Evolutionary conservation across 2,797 vertebrate species (phyloP), one percentile per base, ranked within the genome.

Genomic region (Sebastiscus albofasciatus): DNA sequence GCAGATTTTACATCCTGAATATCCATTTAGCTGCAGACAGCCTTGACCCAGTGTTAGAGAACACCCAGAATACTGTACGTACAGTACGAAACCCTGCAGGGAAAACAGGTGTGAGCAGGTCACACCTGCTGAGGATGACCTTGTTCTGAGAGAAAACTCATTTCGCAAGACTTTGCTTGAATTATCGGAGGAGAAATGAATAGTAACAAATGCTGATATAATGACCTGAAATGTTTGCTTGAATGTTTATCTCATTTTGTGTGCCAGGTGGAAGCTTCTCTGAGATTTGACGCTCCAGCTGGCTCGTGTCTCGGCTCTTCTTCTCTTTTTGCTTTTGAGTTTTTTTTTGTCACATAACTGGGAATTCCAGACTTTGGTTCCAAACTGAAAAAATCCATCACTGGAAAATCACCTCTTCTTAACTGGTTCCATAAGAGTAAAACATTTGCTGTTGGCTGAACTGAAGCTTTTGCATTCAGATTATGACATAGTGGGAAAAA

Each of bases 21-120:
- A 77, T 80, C 80, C 59, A 75, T 84, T 67, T 46, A 39, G 42
- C 81, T 85, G 76, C 85, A 83, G 74, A 49, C 80, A 77, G 84
- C 71, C 59, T 73, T 42, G 64, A 84, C 67, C 87, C 74, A 62
- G 56, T 1, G 69, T 42, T 8, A 6, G 26, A 80, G 69, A 42
- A 62, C 67, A 59, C 6, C 27, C 72, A 67, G 55, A 66, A 61
- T 8, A 42, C 75, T 54, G 67, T 55, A 59, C 1, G 22, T 20
- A 65, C 71, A 61, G 34, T 0, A 16, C 24, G 34, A 2, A 68
- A 59, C 7, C 12, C 73, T 81, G 75, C 74, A 77, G 76, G 59
- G 67, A 42, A 20, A 64, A 72, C 80, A 83, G 65, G 26, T 72
- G 79, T 71, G 72, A 54, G 59, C 5, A 9, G 58, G 2, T 52